These are phyloP conservation scores for Drosophila sulfurigaster DNA, from an alignment of 1,140 invertebrate species.

Conservation along the genomic window DNA sequence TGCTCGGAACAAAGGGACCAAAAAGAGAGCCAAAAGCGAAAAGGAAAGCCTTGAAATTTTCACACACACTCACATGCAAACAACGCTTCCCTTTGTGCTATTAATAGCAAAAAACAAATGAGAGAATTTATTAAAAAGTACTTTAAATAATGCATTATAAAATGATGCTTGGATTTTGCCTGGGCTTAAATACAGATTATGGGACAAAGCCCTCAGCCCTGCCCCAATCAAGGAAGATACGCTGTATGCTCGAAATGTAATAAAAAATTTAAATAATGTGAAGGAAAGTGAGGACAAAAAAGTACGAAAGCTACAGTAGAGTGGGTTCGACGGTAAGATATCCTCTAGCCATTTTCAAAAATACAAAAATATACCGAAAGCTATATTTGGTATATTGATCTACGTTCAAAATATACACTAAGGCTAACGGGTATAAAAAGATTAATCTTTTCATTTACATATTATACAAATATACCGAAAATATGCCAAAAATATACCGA, in stretches of 20 bases:
- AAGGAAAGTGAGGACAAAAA: slow-evolving; percentile 1
- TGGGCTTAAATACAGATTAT: slow-evolving; percentile 19
- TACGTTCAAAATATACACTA: too few relatives aligned
- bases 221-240: not conserved
- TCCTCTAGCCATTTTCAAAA: too few relatives aligned
- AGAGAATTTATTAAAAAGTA: slow-evolving; percentile 27
- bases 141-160: slow-evolving; percentile 31
- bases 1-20: slow-evolving; percentile 45
- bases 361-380: too few relatives aligned
- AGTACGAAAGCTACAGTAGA: too few relatives aligned
- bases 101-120: slow-evolving; percentile 25
- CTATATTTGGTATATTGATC: too few relatives aligned
- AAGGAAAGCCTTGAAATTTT: slow-evolving; percentile 68
- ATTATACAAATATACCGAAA: too few relatives aligned
- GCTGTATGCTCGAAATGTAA: slow-evolving; percentile 2
- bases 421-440: too few relatives aligned
- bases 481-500: too few relatives aligned
- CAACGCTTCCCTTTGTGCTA: slow-evolving; percentile 30
- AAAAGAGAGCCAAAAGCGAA: not conserved
- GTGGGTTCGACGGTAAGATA: too few relatives aligned
- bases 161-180: slow-evolving; percentile 13
- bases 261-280: not conserved
- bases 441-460: too few relatives aligned
- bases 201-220: slow-evolving; percentile 4
- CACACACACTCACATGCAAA: slow-evolving; percentile 23